Base-by-base conservation (phyloP, 2,888 invertebrate species). In the Drosophila eohydei region DNA sequence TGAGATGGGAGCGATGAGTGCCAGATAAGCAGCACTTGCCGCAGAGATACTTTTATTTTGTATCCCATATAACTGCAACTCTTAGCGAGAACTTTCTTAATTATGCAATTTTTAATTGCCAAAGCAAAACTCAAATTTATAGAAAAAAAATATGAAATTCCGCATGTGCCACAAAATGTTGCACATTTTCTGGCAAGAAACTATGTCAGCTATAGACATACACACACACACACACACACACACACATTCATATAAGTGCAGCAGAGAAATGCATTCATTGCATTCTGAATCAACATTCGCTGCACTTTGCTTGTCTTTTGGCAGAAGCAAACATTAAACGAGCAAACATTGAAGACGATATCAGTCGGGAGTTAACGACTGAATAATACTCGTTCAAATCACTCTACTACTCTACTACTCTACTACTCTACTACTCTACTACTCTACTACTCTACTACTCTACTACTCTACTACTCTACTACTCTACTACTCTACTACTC, bases 41-140 rank as follows among this genome's bases (percentile, higher is more conserved):
- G 14, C 12, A 34, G 21, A 50, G 41, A 28, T 52, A 44, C 41
- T 28, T 57, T 26, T 30, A 12, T n/a, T 21, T 21, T 21, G 21
- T 21, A 21, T 21, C 1, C 21, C 21, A 21, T 21, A 21, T 21
- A 21, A 21, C 21, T 21, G 21, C 1, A 21, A 21, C 21, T 21
- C 21, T 21, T 21, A 21, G 21, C 21, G 21, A 21, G 36, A 78
- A 65, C 61, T 80, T 69, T 70, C 30, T 61, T 71, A 74, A 79
- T 74, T 71, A 60, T 34, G 41, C 30, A 43, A 36, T 55, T 68
- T 65, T 68, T 59, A 79, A 77, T 80, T 61, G 65, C 67, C 5
- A 44, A 9, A 28, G 4, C 9, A 8, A 36, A 40, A 28, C 30
- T 26, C 44, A 30, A 48, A 61, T 43, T 38, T 1, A 21, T 21